Conservation (phyloP, 1,140 invertebrate species). For the honey bee (Apis mellifera) region DNA sequence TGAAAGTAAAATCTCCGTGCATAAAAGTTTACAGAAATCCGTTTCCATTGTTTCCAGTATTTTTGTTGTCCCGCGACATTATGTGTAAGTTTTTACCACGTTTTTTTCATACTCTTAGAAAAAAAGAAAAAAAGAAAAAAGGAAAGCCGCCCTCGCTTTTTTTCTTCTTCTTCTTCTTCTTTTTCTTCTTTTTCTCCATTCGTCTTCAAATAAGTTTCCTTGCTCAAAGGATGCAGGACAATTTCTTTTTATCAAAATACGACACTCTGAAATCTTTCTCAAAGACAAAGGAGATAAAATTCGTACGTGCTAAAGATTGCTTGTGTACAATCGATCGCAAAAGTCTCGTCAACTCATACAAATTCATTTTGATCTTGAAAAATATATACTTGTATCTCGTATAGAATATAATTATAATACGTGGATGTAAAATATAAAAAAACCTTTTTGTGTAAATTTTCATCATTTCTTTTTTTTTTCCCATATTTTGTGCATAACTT, state of each 20-base stretch:
- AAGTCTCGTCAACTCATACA: too few relatives aligned
- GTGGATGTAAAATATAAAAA: too few relatives aligned
- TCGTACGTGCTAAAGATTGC: neutral
- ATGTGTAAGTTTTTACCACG: neutral
- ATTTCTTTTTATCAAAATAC: neutral
- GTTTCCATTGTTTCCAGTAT: neutral
- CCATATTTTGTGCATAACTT: too few relatives aligned
- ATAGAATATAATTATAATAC: too few relatives aligned
- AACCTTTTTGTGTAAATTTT: too few relatives aligned
- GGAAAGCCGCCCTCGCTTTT: neutral
- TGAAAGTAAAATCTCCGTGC: slow-evolving; percentile 10
- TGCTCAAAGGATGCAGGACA: too few relatives aligned
- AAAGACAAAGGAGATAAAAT: neutral
- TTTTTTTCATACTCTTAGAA: neutral
- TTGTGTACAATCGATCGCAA: too few relatives aligned
- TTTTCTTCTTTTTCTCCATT: too few relatives aligned
- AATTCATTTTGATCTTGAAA: too few relatives aligned
- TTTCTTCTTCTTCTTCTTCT: too few relatives aligned
- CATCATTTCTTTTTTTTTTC: too few relatives aligned
- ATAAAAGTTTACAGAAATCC: slow-evolving; percentile 7
- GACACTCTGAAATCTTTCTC: neutral
- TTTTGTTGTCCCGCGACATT: neutral
- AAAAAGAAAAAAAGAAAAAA: neutral
- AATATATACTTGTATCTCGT: too few relatives aligned
- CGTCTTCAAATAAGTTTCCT: neutral